Percentiles rank a stretch among this genome's conserved stretches.
Conservation (phyloP, 1,140 invertebrate species). For the Lordiphosa stackelbergi region DNA sequence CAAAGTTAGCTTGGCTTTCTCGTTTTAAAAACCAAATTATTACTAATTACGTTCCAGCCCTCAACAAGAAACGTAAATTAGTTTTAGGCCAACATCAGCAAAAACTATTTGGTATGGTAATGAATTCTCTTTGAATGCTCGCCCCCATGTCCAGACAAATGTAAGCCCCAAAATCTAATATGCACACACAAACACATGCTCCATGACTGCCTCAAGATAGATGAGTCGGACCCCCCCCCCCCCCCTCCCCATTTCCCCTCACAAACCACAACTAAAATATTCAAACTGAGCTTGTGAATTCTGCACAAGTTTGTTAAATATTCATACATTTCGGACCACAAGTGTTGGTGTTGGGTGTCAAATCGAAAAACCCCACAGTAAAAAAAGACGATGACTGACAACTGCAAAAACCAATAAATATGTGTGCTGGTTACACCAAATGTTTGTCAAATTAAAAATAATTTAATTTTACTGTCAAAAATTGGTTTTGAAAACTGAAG, state of each 20-base stretch:
- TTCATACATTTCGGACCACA: conserved; percentile 58
- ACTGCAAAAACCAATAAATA: conserved; percentile 7
- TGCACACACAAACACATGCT: conserved; percentile 6
- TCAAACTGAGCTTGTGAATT: conserved; percentile 48
- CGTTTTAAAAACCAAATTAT: no score
- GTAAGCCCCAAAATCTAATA: conserved; percentile 18
- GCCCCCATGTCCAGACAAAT: conserved; percentile 5
- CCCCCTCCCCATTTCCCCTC: neutral
- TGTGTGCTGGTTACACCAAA: neutral
- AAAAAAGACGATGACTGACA: conserved; percentile 11
- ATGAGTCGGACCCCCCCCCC: conserved; percentile 2
- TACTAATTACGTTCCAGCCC: no score
- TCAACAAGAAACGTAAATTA: no score
- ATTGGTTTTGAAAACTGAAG: no score
- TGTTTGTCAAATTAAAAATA: no score
- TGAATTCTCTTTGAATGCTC: conserved; percentile 9
- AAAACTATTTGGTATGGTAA: conserved; percentile 1
- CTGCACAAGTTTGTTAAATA: conserved; percentile 66
- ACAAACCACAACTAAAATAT: conserved; percentile 39
- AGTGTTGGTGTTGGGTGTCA: conserved; percentile 30
- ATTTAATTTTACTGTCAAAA: no score
- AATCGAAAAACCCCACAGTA: conserved; percentile 8
- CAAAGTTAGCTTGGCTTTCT: no score
- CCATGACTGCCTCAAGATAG: conserved; percentile 10
- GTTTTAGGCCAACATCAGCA: neutral